Conservation (phyloP, 2,797 vertebrate genomes). For the Lagodon rhomboides region DNA sequence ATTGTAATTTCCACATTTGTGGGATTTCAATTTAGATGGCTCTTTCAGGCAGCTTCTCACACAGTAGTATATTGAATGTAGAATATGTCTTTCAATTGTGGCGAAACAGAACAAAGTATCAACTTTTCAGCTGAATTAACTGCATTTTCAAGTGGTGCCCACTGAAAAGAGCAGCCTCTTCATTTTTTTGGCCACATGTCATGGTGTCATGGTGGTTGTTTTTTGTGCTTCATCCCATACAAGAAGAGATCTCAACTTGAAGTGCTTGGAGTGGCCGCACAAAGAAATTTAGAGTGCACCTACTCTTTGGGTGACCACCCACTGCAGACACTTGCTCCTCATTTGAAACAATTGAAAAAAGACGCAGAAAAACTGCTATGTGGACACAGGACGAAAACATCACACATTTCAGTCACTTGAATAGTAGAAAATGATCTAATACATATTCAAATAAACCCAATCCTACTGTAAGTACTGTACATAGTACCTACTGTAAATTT, state of each 20-base stretch:
- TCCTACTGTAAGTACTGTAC: neutral
- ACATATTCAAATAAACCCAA: neutral
- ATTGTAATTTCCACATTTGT: slow-evolving; percentile 4
- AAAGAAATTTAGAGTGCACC: too few relatives aligned
- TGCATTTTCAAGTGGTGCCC: too few relatives aligned
- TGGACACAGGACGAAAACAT: neutral
- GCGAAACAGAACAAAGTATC: neutral
- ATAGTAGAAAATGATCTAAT: too few relatives aligned
- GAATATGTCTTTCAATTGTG: neutral
- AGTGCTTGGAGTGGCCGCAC: too few relatives aligned
- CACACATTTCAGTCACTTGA: neutral
- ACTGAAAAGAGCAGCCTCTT: too few relatives aligned
- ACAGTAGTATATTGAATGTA: neutral
- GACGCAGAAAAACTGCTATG: too few relatives aligned
- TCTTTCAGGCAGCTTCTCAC: neutral
- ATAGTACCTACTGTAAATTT: neutral
- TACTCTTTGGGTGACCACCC: too few relatives aligned
- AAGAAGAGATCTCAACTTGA: too few relatives aligned
- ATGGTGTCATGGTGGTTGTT: neutral
- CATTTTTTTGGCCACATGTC: neutral
- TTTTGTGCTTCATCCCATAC: too few relatives aligned
- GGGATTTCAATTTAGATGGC: neutral
- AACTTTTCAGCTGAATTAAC: neutral
- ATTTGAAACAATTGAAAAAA: too few relatives aligned
- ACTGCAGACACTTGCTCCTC: too few relatives aligned